A percentile compares a stretch with the other conserved stretches of the same genome.
phyloP scores from a whole-genome alignment of 2,888 invertebrate genomes.

The Cataglyphis cursor region DNA sequence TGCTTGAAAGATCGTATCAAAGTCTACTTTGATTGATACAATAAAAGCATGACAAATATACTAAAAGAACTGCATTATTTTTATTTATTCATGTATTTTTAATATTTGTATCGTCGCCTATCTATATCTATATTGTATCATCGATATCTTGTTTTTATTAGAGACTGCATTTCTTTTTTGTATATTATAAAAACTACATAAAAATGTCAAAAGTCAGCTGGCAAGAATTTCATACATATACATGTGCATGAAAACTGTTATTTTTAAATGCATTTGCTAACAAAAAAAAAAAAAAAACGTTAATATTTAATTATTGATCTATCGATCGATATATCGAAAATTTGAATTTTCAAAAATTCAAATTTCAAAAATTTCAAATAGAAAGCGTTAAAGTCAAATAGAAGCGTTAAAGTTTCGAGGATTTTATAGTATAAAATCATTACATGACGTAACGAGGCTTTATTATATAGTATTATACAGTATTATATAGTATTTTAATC shows the following conservation, averaged over 20 bases:
- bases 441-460: slow-evolving; percentile 26
- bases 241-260: background rate
- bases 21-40: slow-evolving; percentile 39
- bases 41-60: background rate
- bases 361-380: too few species aligned
- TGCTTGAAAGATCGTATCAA: slow-evolving; percentile 11
- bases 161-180: slow-evolving; percentile 20
- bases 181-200: slow-evolving; percentile 28
- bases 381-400: too few species aligned
- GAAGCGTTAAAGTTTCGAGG: background rate
- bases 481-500: slow-evolving; percentile 1
- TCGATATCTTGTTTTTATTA: slow-evolving; percentile 28
- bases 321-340: too few species aligned
- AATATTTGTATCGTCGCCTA: slow-evolving; percentile 23
- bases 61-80: slow-evolving; percentile 18
- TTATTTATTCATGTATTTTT: slow-evolving; percentile 13
- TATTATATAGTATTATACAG: too few species aligned
- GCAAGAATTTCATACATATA: background rate
- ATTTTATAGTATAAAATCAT: slow-evolving; percentile 19
- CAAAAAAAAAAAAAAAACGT: too few species aligned
- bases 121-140: background rate
- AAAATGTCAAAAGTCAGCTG: slow-evolving; percentile 39
- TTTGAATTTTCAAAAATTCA: too few species aligned
- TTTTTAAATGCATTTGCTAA: background rate
- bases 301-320: too few species aligned